phyloP scores from a whole-genome alignment of 2,797 vertebrate genomes.

The Lagothrix lagotricha region DNA sequence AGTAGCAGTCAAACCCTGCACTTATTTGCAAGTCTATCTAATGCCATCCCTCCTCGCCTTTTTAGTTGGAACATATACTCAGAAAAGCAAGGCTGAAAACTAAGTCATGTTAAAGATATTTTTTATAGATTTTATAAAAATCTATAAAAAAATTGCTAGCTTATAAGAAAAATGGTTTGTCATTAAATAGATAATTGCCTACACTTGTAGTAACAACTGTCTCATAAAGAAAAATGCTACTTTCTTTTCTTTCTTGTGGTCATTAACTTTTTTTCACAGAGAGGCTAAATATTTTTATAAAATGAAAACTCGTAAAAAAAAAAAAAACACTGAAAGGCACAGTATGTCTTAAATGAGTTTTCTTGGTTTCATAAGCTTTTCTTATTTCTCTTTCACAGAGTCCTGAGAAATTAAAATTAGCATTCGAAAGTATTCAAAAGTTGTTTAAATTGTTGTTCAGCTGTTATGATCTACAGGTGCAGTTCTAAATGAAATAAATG shows the following conservation, averaged over 20 bases:
- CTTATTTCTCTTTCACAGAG: conserved; percentile 88
- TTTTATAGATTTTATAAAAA: neutral
- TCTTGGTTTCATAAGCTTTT: conserved; percentile 90
- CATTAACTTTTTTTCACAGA: conserved; percentile 83
- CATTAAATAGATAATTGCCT: conserved; percentile 78
- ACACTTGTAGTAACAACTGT: conserved; percentile 77
- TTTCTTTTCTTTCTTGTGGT: conserved; percentile 89
- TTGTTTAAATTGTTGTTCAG: conserved; percentile 81
- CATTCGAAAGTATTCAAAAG: conserved; percentile 88
- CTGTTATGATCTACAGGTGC: conserved; percentile 82
- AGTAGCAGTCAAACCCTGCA: conserved; percentile 4
- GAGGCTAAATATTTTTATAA: conserved; percentile 81
- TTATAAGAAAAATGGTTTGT: conserved; percentile 71
- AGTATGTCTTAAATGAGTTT: conserved; percentile 84
- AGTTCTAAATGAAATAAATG: conserved; percentile 72
- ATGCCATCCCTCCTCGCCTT: neutral
- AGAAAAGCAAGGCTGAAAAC: conserved; percentile 21
- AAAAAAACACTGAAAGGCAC: conserved; percentile 83
- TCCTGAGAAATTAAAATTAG: conserved; percentile 88
- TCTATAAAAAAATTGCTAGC: neutral
- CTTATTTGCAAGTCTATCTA: conserved; percentile 35
- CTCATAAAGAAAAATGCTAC: conserved; percentile 84
- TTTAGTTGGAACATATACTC: neutral
- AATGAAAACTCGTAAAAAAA: conserved; percentile 83
- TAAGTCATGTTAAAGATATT: conserved; percentile 51